Evolutionary conservation across 2,113 vertebrate genomes (phyloP).

Genomic region (Actinemys pallida): DNA sequence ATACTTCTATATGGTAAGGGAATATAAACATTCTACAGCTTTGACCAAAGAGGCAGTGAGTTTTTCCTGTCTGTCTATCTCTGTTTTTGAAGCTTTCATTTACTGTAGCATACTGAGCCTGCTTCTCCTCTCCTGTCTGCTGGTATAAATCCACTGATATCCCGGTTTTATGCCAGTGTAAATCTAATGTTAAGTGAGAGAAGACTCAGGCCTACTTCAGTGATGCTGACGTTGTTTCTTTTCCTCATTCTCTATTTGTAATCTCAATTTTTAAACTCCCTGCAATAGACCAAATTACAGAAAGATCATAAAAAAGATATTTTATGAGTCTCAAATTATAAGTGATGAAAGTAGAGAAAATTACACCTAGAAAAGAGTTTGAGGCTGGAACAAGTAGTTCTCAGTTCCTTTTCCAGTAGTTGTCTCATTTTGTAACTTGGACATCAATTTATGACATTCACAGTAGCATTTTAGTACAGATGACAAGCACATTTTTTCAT

Average conservation of each 20-base stretch:
- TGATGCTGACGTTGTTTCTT: constrained; percentile 41
- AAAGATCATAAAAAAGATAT: constrained; percentile 42
- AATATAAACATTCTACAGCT: neutral
- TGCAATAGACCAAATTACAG: constrained; percentile 29
- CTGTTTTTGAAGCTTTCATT: neutral
- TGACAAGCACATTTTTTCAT: neutral
- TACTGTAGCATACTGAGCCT: neutral
- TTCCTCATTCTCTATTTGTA: constrained; percentile 22
- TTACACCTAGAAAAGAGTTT: constrained; percentile 40
- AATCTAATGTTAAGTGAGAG: neutral
- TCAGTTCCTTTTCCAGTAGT: constrained; percentile 8
- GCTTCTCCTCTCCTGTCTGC: neutral
- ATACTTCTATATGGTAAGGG: constrained; percentile 12
- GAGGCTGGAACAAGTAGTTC: constrained; percentile 25
- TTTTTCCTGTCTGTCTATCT: neutral
- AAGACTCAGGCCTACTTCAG: neutral
- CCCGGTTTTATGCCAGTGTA: neutral
- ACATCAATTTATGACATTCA: constrained; percentile 46
- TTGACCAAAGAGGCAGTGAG: neutral
- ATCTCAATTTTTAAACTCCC: constrained; percentile 59
- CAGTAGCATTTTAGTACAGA: constrained; percentile 13
- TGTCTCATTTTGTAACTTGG: constrained; percentile 46
- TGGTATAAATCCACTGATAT: neutral
- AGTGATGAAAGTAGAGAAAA: constrained; percentile 65
- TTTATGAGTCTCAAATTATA: constrained; percentile 44